Evolutionary conservation across 2,113 vertebrate species (phyloP).

Genomic region (Pangasianodon gigas): DNA sequence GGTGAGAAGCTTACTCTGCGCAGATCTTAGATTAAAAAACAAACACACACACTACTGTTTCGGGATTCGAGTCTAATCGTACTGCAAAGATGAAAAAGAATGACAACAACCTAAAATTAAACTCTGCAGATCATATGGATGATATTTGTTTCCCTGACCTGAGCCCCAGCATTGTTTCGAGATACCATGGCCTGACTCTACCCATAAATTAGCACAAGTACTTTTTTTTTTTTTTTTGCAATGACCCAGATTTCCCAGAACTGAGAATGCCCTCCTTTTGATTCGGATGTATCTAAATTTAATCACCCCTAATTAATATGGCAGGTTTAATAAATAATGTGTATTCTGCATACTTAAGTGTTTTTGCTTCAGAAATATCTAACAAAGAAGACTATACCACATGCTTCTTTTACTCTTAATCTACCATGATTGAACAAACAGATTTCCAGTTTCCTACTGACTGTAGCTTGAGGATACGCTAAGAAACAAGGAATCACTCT

Average conservation of each 20-base stretch:
- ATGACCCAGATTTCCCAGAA: conserved; percentile 73
- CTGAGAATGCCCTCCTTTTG: conserved; percentile 72
- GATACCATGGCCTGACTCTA: conserved; percentile 19
- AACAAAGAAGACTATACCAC: background rate
- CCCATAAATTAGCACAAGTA: background rate
- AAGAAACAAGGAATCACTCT: background rate
- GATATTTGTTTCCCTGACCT: background rate
- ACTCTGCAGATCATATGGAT: background rate
- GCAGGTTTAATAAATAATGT: conserved; percentile 69
- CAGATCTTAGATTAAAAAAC: conserved; percentile 27
- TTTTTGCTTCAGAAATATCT: conserved; percentile 22
- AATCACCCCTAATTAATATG: conserved; percentile 72
- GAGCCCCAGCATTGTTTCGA: conserved; percentile 22
- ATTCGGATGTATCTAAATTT: conserved; percentile 73
- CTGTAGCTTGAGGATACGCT: background rate
- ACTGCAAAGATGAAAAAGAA: background rate
- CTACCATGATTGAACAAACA: background rate
- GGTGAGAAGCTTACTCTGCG: conserved; percentile 28
- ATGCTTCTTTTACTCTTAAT: background rate
- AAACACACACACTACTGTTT: background rate
- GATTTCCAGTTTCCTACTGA: background rate
- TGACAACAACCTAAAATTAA: background rate
- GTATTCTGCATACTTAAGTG: conserved; percentile 48
- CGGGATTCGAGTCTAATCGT: background rate
- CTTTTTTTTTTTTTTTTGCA: conserved; percentile 54